These are phyloP conservation scores for Myodes glareolus DNA, from an alignment of 2,113 vertebrate genomes.

Conservation along the genomic window DNA sequence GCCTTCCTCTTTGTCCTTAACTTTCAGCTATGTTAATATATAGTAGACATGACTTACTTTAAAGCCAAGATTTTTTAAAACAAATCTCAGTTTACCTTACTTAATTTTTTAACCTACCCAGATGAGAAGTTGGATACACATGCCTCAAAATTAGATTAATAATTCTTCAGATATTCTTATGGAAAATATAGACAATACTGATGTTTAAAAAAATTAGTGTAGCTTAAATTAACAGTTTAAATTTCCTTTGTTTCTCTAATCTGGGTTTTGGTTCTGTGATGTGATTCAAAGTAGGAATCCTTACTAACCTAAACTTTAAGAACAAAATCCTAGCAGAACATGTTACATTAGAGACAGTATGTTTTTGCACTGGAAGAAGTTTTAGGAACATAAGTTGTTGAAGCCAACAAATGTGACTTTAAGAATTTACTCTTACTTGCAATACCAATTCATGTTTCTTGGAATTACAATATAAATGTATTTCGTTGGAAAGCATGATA, in stretches of 20 bases:
- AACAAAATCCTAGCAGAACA: background rate
- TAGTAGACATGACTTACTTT: background rate
- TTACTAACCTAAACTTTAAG: constrained; percentile 45
- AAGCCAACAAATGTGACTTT: background rate
- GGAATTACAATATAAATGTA: constrained; percentile 14
- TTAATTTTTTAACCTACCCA: constrained; percentile 43
- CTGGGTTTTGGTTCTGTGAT: background rate
- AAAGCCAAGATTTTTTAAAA: constrained; percentile 8
- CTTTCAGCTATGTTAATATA: constrained; percentile 10
- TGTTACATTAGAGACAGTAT: background rate
- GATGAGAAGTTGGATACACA: background rate
- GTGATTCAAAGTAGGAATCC: constrained; percentile 3
- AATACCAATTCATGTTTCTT: background rate
- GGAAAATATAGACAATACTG: constrained; percentile 12
- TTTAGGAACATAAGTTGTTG: background rate
- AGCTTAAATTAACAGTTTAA: constrained; percentile 21
- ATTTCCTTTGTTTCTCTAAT: background rate
- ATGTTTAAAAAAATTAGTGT: background rate
- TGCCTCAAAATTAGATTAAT: constrained; percentile 7
- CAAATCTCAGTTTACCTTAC: background rate
- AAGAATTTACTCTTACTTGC: constrained; percentile 29
- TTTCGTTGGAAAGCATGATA: constrained; percentile 41
- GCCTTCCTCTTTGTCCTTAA: constrained; percentile 30
- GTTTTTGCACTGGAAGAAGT: constrained; percentile 14
- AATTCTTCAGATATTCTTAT: constrained; percentile 23